Conservation (phyloP, 2,888 invertebrate species). For the Nemoura dubitans region DNA sequence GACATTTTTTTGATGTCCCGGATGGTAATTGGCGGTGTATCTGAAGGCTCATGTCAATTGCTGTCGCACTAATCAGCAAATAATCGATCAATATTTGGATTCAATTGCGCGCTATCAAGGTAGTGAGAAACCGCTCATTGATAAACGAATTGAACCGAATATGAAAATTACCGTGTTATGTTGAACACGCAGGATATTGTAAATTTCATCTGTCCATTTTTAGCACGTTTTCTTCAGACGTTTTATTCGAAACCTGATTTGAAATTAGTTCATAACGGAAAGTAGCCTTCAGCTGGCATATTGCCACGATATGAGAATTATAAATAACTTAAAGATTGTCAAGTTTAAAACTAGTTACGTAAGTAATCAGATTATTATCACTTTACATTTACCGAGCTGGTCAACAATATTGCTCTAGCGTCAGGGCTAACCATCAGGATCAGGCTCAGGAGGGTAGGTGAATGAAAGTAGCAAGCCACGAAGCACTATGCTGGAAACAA, state of each 20-base stretch:
- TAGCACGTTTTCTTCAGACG: constrained; percentile 35
- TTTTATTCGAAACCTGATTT: constrained; percentile 41
- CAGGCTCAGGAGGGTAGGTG: not conserved
- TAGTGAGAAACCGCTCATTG: not conserved
- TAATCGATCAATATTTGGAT: not conserved
- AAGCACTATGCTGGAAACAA: not conserved
- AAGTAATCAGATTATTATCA: constrained; percentile 24
- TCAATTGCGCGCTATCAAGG: not conserved
- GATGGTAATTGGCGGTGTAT: no score
- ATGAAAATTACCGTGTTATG: not conserved
- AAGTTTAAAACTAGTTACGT: constrained; percentile 31
- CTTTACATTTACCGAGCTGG: not conserved
- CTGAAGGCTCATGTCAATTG: no score
- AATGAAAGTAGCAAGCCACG: not conserved
- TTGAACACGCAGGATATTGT: constrained; percentile 12
- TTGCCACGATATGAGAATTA: constrained; percentile 37
- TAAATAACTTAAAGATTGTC: constrained; percentile 31
- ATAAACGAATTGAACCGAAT: not conserved
- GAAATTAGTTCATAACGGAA: constrained; percentile 43
- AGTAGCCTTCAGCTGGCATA: constrained; percentile 37
- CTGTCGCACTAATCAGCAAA: no score
- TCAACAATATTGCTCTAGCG: not conserved
- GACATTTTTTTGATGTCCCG: not conserved
- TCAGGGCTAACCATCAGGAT: not conserved
- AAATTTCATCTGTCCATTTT: constrained; percentile 23